Evolutionary conservation across 2,797 vertebrate genomes (phyloP), one percentile per base, ranked within the genome.

Genomic region (Brotula barbata): DNA sequence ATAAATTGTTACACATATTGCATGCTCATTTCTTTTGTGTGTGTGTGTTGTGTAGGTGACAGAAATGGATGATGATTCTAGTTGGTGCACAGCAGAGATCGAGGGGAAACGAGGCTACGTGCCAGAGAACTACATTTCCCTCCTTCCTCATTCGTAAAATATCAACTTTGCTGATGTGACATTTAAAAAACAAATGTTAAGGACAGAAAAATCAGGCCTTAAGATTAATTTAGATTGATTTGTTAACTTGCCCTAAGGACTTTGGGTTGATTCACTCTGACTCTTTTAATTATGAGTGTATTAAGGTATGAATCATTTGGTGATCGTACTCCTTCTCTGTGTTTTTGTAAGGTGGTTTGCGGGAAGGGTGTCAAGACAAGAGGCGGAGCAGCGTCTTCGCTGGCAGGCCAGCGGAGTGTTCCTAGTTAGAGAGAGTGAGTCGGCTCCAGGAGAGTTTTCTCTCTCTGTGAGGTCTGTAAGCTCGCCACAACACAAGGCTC

Each of bases 41-140:
- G 34, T 34, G 61, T 58, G 61, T 86, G 55, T 77, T 62, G 75
- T 61, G 1, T 82, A 97, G 95, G 94, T 97, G 84, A 91, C 93
- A 69, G 96, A 95, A 79, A 95, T 96, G 93, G 95, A 96, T 46
- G 94, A 95, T 0, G 94, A 96, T 61, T 93, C 94, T 71, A 94
- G 92, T 72, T 96, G 95, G 95, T 91, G 90, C 84, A 94, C 93
- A 76, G 95, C 94, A 0, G 95, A 97, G 86, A 88, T 95, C 43
- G 88, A 82, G 0, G 95, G 95, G 7, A 83, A 80, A 0, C 91
- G 94, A 55, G 95, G 95, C 14, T 95, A 91, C 0, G 69, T 96
- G 41, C 95, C 94, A 14, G 91, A 94, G 84, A 97, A 95, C 85
- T 96, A 96, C 87, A 92, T 97, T 78, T 93, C 88, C 19, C 82